phyloP scores from a whole-genome alignment of 2,113 vertebrate genomes.

The Myrmecophaga tridactyla region DNA sequence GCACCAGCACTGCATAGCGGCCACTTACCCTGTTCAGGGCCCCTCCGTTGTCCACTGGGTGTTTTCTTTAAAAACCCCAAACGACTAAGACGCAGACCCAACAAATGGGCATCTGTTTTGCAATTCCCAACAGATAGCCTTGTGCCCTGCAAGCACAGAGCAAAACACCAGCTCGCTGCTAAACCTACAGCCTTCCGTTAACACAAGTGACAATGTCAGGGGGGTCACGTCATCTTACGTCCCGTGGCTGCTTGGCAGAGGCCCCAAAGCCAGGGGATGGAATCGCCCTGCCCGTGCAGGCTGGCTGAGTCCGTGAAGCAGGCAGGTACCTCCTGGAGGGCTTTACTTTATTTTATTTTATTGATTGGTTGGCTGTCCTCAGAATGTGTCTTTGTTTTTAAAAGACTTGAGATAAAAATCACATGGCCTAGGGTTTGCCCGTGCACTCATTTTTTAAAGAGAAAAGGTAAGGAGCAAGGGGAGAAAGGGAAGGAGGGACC shows the following conservation, averaged over 20 bases:
- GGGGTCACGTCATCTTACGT: too few species aligned
- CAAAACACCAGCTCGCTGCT: background rate
- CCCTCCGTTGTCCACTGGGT: too few species aligned
- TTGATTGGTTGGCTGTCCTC: too few species aligned
- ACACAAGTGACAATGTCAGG: background rate
- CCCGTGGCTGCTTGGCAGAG: too few species aligned
- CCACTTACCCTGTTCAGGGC: background rate
- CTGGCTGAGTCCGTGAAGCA: too few species aligned
- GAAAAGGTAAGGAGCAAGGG: background rate
- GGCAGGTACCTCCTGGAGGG: too few species aligned
- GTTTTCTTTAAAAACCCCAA: background rate
- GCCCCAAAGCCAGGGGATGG: too few species aligned
- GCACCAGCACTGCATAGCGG: too few species aligned
- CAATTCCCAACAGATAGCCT: accelerated
- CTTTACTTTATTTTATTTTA: too few species aligned
- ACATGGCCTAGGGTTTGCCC: accelerated
- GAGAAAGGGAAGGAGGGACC: background rate
- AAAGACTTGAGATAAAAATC: background rate
- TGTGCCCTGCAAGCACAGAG: background rate
- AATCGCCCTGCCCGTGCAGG: too few species aligned
- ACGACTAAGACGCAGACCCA: background rate
- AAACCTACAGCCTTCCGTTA: background rate
- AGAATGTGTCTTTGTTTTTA: background rate
- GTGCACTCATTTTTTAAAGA: background rate
- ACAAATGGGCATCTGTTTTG: background rate